phyloP scores from a whole-genome alignment of 2,113 vertebrate species.

The Dicaeum eximium region DNA sequence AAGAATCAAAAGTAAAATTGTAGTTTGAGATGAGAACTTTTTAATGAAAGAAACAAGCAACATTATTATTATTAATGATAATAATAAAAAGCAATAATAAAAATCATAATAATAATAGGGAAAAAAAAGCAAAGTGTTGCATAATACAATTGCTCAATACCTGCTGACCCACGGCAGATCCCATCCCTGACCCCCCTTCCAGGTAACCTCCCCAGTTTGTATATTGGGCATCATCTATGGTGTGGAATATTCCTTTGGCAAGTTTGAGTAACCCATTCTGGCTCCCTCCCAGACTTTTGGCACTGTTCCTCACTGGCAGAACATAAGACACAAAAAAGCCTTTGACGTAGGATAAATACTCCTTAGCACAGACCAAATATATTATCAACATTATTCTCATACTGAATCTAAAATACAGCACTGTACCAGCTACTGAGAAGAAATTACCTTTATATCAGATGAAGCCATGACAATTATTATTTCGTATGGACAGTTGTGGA shows the following conservation, averaged over 20 bases:
- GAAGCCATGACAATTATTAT: not conserved
- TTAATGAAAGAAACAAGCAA: not conserved
- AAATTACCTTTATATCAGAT: not conserved
- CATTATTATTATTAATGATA: too few species aligned
- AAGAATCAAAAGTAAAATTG: not conserved
- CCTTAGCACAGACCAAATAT: not conserved
- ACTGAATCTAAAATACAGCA: not conserved
- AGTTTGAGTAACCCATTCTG: not conserved
- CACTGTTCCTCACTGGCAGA: not conserved
- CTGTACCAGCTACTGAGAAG: not conserved
- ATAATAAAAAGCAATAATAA: too few species aligned
- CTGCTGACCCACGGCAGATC: too few species aligned
- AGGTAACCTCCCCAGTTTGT: not conserved
- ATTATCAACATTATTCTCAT: not conserved
- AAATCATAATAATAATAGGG: not conserved
- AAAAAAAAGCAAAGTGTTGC: rapidly evolving
- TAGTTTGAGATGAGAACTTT: not conserved
- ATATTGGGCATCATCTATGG: too few species aligned
- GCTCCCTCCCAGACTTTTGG: not conserved
- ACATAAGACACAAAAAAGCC: not conserved
- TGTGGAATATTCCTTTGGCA: not conserved
- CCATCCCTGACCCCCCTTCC: not conserved
- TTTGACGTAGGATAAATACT: not conserved
- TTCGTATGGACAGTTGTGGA: not conserved
- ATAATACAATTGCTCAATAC: not conserved